Base-by-base conservation (phyloP, 2,888 invertebrate genomes). In the Orgyia antiqua region DNA sequence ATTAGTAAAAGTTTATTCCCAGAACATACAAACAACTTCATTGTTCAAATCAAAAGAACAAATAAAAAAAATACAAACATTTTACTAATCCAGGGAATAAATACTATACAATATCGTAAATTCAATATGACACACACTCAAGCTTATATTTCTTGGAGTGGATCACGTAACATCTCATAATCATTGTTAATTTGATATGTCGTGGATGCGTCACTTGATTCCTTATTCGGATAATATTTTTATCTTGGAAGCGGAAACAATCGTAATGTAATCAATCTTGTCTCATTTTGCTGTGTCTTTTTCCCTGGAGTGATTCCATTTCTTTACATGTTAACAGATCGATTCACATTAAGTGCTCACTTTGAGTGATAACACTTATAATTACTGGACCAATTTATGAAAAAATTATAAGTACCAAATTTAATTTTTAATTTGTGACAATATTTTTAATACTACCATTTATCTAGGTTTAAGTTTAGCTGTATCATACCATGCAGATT, bases 151-250 rank as follows among this genome's bases (percentile, higher is more conserved):
- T n/a, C n/a, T 37, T 4, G 45, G 31, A 52, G 52, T 56, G 57
- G 43, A 49, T 46, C 42, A 42, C 34, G 45, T 52, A 43, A 56
- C 49, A 47, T 37, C 36, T 37, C 36, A 41, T 51, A 53, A 60
- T 51, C 48, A 55, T 49, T 36, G 42, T 33, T 58, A 51, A 60
- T 58, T 51, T 29, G 41, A 51, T 51, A 34, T 45, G 36, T 43
- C 38, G 39, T 51, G 27, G 41, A 51, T 51, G 33, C 43, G 36
- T 43, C 38, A 41, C 36, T 48, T 33, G 33, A 39, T 45, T 32
- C 37, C 29, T 23, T 31, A 23, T 29, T 39, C 36, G 25, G 5
- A 12, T 12, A 39, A 47, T 45, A 42, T 37, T 37, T 43, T 31
- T 24, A 27, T 42, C 27, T 27, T 23, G 26, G 25, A 13, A 37